Evolutionary conservation across 2,113 vertebrate species (phyloP).

Genomic region (Gasterosteus nipponicus): DNA sequence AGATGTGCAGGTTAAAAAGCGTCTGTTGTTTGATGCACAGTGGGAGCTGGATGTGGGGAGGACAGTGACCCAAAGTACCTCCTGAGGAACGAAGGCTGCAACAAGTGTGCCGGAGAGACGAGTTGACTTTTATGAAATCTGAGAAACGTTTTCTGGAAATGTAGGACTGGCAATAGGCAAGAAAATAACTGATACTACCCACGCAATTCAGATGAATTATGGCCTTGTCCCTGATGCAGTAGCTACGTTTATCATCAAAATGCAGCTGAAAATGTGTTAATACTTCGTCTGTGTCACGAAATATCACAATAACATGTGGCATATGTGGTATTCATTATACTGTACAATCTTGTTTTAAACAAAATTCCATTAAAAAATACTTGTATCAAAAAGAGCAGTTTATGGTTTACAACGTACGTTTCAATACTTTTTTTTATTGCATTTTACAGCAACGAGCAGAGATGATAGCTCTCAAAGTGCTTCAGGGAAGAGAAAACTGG

Average conservation of each 20-base stretch:
- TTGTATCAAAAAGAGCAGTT: not conserved
- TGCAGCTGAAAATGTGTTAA: not conserved
- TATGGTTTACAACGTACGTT: not conserved
- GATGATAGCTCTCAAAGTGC: too few species aligned
- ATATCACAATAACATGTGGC: not conserved
- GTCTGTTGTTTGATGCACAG: conserved; percentile 45
- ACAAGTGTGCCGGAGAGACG: conserved; percentile 26
- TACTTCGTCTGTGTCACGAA: not conserved
- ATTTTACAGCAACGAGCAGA: not conserved
- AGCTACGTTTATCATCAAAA: not conserved
- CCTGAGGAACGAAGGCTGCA: conserved; percentile 31
- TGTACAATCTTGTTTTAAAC: not conserved
- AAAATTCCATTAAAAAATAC: not conserved
- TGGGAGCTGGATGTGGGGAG: conserved; percentile 30
- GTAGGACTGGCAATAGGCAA: not conserved
- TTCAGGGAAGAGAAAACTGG: not conserved
- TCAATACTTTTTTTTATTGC: not conserved
- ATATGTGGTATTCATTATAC: not conserved
- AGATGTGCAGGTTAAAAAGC: conserved; percentile 41
- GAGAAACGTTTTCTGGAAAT: conserved; percentile 11
- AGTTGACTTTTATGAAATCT: conserved; percentile 10
- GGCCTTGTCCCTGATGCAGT: not conserved
- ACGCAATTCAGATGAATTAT: not conserved
- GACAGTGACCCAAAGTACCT: conserved; percentile 24
- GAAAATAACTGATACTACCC: not conserved